These are phyloP conservation scores for Hypena proboscidalis DNA, from an alignment of 2,888 invertebrate species.

Conservation along the genomic window DNA sequence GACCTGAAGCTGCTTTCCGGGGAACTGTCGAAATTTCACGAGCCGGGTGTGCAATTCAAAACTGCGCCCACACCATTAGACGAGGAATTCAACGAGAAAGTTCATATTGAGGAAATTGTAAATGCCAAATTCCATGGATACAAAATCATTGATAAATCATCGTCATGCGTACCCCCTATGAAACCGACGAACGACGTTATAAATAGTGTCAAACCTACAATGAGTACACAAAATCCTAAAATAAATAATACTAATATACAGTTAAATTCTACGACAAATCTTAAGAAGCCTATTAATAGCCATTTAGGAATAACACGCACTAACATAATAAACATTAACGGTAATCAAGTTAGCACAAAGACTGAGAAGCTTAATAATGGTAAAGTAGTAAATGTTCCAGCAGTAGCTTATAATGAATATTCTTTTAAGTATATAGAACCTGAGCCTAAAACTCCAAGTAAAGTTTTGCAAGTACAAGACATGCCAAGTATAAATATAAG, in stretches of 20 bases:
- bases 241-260: constrained; percentile 40
- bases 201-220: constrained; percentile 21
- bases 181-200: constrained; percentile 33
- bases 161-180: constrained; percentile 28
- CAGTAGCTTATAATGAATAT: constrained; percentile 70
- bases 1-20: constrained; percentile 76
- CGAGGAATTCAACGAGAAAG: constrained; percentile 78
- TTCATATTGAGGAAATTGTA: constrained; percentile 78
- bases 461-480: constrained; percentile 68
- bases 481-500: constrained; percentile 83
- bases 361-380: constrained; percentile 51
- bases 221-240: constrained; percentile 24
- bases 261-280: constrained; percentile 45
- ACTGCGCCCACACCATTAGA: constrained; percentile 71
- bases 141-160: constrained; percentile 61
- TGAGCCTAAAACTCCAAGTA: constrained; percentile 44
- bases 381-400: constrained; percentile 49
- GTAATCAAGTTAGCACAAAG: constrained; percentile 48
- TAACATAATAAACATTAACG: constrained; percentile 65
- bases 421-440: constrained; percentile 61
- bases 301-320: constrained; percentile 63
- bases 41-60: constrained; percentile 65
- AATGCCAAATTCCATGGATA: constrained; percentile 79
- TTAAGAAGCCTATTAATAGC: constrained; percentile 51
- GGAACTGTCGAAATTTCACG: constrained; percentile 68